Conservation (phyloP, 2,797 vertebrate genomes). For the Discoglossus pictus region DNA sequence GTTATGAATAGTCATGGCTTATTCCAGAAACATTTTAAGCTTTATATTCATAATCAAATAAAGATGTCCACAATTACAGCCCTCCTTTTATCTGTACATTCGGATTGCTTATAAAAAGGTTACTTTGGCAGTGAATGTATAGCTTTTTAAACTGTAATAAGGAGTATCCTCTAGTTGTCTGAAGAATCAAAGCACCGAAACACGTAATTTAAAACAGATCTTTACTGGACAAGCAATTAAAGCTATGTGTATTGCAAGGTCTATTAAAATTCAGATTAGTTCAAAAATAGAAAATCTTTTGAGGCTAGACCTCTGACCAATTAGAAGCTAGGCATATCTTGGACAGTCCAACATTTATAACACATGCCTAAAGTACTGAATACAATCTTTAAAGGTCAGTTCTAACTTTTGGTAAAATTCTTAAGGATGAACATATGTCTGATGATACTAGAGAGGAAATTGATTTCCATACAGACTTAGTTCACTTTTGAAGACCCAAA, state of each 20-base stretch:
- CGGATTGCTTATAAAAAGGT: conserved; percentile 62
- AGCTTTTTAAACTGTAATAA: conserved; percentile 19
- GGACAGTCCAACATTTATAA: conserved; percentile 14
- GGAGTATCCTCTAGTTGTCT: conserved; percentile 53
- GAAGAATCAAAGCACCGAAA: conserved; percentile 46
- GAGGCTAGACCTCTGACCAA: conserved; percentile 46
- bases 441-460: too few relatives aligned
- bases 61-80: conserved; percentile 56
- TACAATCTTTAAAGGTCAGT: conserved; percentile 31
- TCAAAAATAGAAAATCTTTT: conserved; percentile 51
- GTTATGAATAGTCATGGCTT: conserved; percentile 55
- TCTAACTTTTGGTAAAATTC: conserved; percentile 34
- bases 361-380: conserved; percentile 26
- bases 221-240: conserved; percentile 53
- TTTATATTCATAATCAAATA: conserved; percentile 54
- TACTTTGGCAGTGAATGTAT: conserved; percentile 57
- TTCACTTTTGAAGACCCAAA: too few relatives aligned
- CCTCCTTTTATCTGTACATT: conserved; percentile 57
- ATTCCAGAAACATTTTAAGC: conserved; percentile 59
- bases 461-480: too few relatives aligned
- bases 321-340: conserved; percentile 45
- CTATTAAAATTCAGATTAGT: conserved; percentile 51
- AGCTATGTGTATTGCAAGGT: conserved; percentile 52
- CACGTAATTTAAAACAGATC: conserved; percentile 63
- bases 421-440: conserved; percentile 15